Conservation (phyloP, 2,888 invertebrate species). For the Geophilus truncorum region DNA sequence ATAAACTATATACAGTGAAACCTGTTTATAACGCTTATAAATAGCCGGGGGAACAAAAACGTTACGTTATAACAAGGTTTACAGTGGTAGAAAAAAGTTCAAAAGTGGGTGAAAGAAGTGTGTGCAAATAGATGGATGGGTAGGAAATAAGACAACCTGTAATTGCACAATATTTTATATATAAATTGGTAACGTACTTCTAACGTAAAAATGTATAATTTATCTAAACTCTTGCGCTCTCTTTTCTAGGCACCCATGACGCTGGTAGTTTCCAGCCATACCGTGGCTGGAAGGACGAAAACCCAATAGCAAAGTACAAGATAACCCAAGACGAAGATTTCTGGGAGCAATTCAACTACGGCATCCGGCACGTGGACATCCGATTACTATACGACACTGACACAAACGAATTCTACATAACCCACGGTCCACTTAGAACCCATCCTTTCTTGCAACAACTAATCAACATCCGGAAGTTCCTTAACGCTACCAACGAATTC, state of each 20-base stretch:
- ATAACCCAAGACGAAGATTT: slow-evolving; percentile 65
- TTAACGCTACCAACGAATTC: slow-evolving; percentile 42
- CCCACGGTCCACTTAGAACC: slow-evolving; percentile 66
- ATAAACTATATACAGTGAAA: too few species aligned
- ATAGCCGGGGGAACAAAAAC: too few species aligned
- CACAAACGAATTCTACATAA: slow-evolving; percentile 59
- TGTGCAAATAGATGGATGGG: too few species aligned
- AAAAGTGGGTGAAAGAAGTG: too few species aligned
- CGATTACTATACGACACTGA: slow-evolving; percentile 64
- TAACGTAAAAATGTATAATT: too few species aligned
- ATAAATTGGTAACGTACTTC: too few species aligned
- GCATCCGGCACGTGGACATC: slow-evolving; percentile 74
- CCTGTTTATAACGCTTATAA: too few species aligned
- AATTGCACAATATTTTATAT: too few species aligned
- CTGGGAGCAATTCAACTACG: slow-evolving; percentile 75
- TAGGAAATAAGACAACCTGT: too few species aligned
- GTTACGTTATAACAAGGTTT: too few species aligned
- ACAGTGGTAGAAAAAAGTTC: too few species aligned
- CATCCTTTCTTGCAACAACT: slow-evolving; percentile 60
- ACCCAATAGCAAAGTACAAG: slow-evolving; percentile 36
- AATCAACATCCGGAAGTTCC: slow-evolving; percentile 43
- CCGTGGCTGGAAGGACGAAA: neutral
- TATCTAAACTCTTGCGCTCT: too few species aligned
- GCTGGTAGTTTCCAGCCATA: slow-evolving; percentile 38
- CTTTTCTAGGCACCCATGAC: slow-evolving; percentile 39